A percentile compares a stretch with the other conserved stretches of the same genome.
Conservation (phyloP, 2,113 vertebrate species). For the Pangasianodon hypophthalmus region DNA sequence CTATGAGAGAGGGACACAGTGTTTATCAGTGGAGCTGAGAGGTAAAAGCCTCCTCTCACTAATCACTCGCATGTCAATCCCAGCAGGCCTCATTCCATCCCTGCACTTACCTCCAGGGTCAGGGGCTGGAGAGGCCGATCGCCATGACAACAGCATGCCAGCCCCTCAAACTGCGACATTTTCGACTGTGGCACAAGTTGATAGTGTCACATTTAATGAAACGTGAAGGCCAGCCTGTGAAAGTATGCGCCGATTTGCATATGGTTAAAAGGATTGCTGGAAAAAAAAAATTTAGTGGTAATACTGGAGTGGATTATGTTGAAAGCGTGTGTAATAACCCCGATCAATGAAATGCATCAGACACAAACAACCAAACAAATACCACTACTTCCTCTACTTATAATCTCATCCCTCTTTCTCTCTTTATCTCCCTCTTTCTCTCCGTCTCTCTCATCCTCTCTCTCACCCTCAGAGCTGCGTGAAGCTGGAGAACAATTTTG, state of each 20-base stretch:
- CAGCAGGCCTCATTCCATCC: slow-evolving; percentile 60
- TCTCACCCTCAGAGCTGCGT: slow-evolving; percentile 73
- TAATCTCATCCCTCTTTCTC: slow-evolving; percentile 42
- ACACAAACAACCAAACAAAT: slow-evolving; percentile 49
- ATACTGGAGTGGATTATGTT: slow-evolving; percentile 51
- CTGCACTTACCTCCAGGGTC: slow-evolving; percentile 57
- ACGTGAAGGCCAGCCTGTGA: slow-evolving; percentile 61
- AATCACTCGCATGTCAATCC: slow-evolving; percentile 63
- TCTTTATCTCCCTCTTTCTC: slow-evolving; percentile 38
- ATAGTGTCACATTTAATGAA: slow-evolving; percentile 77
- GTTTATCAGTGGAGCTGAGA: slow-evolving; percentile 49
- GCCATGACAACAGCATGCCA: slow-evolving; percentile 73
- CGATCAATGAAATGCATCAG: slow-evolving; percentile 55
- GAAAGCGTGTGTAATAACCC: slow-evolving; percentile 55
- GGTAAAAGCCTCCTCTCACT: slow-evolving; percentile 47
- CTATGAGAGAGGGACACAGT: slow-evolving; percentile 43
- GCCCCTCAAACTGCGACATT: slow-evolving; percentile 63
- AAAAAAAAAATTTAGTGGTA: slow-evolving; percentile 37
- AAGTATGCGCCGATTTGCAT: slow-evolving; percentile 66
- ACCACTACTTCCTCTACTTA: slow-evolving; percentile 31
- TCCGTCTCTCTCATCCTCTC: slow-evolving; percentile 39
- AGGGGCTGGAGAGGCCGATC: slow-evolving; percentile 67
- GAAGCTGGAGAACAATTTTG: slow-evolving; percentile 89
- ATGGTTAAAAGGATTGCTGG: slow-evolving; percentile 7
- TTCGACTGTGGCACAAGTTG: slow-evolving; percentile 70